Base-by-base conservation (phyloP, 2,113 vertebrate species). In the Oreochromis aureus region DNA sequence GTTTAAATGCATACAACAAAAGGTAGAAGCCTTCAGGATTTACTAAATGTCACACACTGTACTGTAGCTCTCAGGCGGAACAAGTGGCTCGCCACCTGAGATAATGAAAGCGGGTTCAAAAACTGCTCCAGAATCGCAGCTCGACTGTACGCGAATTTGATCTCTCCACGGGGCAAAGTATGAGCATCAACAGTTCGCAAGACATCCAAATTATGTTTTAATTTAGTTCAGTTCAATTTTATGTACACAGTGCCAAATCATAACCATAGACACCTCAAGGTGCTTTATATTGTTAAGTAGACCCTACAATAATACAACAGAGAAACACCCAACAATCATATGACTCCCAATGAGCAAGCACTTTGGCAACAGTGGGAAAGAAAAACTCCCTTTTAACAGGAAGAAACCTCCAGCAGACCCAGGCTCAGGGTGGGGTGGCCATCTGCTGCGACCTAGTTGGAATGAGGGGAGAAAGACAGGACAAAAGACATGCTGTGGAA, bases 1-100 rank as follows among this genome's bases (percentile, higher is more conserved):
- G 91, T 95, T 94, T 93, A 91, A 95, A 93, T 93, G 90, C 92
- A 91, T 82, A 89, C 91, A 90, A 91, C 89, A 83, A 93, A 91
- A 90, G 83, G 84, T 36, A 86, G 66, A 88, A 86, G 86, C 90
- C 89, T 91, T 86, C 89, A 87, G 92, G 88, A 89, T 93, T 92
- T 61, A 86, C 83, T 90, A 89, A 95, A 92, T 94, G 93, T 93
- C 92, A 94, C 91, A 88, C 41, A 48, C 39, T 82, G 86, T 82
- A 78, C 79, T 84, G 86, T 15, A 46, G 87, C 76, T 86, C 83
- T 86, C 80, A n/a, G 51, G 55, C 32, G 53, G 83, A 91, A 86
- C 83, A 82, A 92, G 92, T 87, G 63, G 88, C 82, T 92, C 90
- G 63, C 76, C 89, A 59, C 80, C 86, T 83, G 83, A 94, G 89